Evolutionary conservation across 2,113 vertebrate species (phyloP), one percentile per base, ranked within the genome.

Genomic region (Cacatua alba): DNA sequence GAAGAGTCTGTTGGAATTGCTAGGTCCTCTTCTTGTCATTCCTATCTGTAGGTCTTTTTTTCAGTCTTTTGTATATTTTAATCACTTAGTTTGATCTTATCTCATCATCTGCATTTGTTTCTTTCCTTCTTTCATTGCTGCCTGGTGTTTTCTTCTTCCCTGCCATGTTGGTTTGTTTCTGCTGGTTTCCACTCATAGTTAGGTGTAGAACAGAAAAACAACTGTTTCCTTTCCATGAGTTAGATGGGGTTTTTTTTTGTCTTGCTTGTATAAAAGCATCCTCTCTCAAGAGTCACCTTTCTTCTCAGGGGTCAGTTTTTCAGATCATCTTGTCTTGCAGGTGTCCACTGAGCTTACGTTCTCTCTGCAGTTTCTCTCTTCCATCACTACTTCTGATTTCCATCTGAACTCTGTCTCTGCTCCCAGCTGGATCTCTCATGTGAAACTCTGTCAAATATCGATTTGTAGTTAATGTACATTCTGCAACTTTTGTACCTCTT

Each of bases 341-440:
- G 72, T 92, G 92, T 95, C 89, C 74, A 75, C 81, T 84, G 83
- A 92, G 93, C 91, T 95, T 82, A 91, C 88, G 44, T 85, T 91
- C 77, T 84, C 70, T 94, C 81, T 85, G 48, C 87, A 91, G 83
- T 75, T 89, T 95, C 57, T 79, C 43, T 92, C 43, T 95, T 95
- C 86, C 74, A 76, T 94, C 41, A 6, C 69, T 88, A 31, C 48
- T 88, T 88, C 46, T 81, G 72, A 92, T 93, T 94, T 93, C 76
- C 51, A 63, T 88, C 88, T 94, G 88, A 97, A 92, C 91, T 94
- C 75, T 88, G 75, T 79, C 77, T 95, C 84, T 94, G 24, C 92
- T 95, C 94, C 57, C 93, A 95, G 95, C 87, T 95, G 94, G 91
- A 90, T 95, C 53, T 91, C 70, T 94, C 53, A 53, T 79, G 87